phyloP scores from a whole-genome alignment of 2,888 invertebrate genomes.

The Trissolcus japonicus region DNA sequence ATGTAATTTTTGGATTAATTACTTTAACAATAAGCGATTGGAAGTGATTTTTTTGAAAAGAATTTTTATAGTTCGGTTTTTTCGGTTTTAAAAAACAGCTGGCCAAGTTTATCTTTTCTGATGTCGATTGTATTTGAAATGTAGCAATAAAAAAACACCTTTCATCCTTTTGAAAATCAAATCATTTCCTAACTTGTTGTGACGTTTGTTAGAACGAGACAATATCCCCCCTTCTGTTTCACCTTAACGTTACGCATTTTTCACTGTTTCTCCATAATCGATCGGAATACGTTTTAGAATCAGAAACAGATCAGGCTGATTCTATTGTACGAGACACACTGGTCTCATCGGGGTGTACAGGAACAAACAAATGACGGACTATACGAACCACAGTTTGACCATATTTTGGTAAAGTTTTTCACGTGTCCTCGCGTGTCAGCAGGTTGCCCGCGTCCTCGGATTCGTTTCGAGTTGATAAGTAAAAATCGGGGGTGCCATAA shows the following conservation, averaged over 20 bases:
- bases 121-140: too few species aligned
- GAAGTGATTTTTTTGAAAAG: too few species aligned
- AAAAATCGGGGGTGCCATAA: slow-evolving; percentile 50
- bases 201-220: too few species aligned
- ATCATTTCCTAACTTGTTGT: too few species aligned
- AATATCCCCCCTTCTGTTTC: too few species aligned
- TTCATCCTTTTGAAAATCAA: too few species aligned
- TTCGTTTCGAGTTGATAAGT: slow-evolving; percentile 39
- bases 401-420: slow-evolving; percentile 41
- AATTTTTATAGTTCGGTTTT: too few species aligned
- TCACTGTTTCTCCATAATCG: neutral
- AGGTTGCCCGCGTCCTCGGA: slow-evolving; percentile 63
- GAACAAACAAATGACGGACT: slow-evolving; percentile 13
- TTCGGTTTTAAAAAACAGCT: too few species aligned
- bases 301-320: neutral
- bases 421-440: slow-evolving; percentile 68
- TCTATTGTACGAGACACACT: slow-evolving; percentile 20
- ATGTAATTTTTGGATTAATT: too few species aligned
- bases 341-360: slow-evolving; percentile 4
- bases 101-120: too few species aligned
- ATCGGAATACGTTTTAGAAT: neutral
- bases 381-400: slow-evolving; percentile 18
- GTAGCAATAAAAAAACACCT: too few species aligned
- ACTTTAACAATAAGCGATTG: too few species aligned
- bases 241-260: neutral